phyloP scores from a whole-genome alignment of 2,113 vertebrate species.

The Protomyctophum bolini region DNA sequence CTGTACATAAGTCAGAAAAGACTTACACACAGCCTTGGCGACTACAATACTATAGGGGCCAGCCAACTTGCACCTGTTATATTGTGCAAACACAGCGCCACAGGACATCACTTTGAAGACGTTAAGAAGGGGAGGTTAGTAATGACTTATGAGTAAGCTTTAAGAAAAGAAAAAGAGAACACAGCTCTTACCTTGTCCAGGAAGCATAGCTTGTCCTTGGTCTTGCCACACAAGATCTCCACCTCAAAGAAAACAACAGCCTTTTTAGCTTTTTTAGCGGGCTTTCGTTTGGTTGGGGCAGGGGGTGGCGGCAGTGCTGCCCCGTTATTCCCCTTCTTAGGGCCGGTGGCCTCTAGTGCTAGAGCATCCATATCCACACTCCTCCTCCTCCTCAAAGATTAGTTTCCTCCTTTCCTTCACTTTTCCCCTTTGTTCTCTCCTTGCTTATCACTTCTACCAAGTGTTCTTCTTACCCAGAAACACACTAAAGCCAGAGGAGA shows the following conservation, averaged over 20 bases:
- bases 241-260: constrained; percentile 96
- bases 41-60: neutral
- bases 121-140: neutral
- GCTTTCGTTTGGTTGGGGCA: constrained; percentile 72
- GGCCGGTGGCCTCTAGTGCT: constrained; percentile 76
- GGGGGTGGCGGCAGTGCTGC: neutral
- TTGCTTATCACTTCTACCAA: constrained; percentile 30
- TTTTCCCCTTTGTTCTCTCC: constrained; percentile 22
- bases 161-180: neutral
- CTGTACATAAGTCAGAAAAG: constrained; percentile 30
- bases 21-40: neutral
- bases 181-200: constrained; percentile 88
- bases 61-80: constrained; percentile 4
- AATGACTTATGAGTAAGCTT: neutral
- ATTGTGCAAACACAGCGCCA: constrained; percentile 6
- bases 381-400: constrained; percentile 37
- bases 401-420: constrained; percentile 31
- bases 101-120: neutral
- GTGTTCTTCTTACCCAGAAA: constrained; percentile 25
- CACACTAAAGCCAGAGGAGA: constrained; percentile 37
- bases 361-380: constrained; percentile 78
- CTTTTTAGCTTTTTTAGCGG: constrained; percentile 86
- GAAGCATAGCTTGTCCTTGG: constrained; percentile 95
- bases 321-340: constrained; percentile 60
- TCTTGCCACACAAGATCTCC: constrained; percentile 95